A percentile compares a stretch with the other conserved stretches of the same genome.
Evolutionary conservation across 2,113 vertebrate genomes (phyloP).

Genomic region (Chrysochloris asiatica): DNA sequence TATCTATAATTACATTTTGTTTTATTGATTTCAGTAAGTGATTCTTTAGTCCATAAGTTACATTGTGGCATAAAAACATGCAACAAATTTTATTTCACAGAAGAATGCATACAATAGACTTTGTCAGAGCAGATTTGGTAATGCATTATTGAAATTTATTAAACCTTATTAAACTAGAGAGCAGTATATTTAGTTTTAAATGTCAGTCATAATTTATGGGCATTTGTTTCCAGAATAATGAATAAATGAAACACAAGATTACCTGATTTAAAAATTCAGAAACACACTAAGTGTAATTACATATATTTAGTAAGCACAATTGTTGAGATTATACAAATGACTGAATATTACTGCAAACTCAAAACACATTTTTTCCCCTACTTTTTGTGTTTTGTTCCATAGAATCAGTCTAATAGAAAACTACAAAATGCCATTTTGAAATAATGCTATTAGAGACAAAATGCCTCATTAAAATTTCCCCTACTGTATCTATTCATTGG

Average conservation of each 20-base stretch:
- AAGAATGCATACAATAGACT: too few species aligned
- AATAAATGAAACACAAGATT: slow-evolving; percentile 1
- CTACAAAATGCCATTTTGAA: slow-evolving; percentile 9
- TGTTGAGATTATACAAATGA: background rate
- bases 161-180: slow-evolving; percentile 14
- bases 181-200: slow-evolving; percentile 30
- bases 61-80: background rate
- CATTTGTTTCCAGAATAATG: background rate
- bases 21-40: background rate
- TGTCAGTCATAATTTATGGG: background rate
- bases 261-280: slow-evolving; percentile 5
- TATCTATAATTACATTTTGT: background rate
- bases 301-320: background rate
- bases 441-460: background rate
- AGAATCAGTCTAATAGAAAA: background rate
- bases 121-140: background rate
- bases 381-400: background rate
- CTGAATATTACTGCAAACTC: background rate
- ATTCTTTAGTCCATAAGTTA: background rate
- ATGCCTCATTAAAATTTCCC: slow-evolving; percentile 1
- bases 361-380: background rate
- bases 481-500: background rate
- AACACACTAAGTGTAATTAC: background rate
- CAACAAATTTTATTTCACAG: slow-evolving; percentile 12
- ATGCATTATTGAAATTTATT: slow-evolving; percentile 4